Percentiles rank a stretch among this genome's conserved stretches.
phyloP scores from a whole-genome alignment of 1,140 invertebrate genomes.

The Trichonephila clavipes region DNA sequence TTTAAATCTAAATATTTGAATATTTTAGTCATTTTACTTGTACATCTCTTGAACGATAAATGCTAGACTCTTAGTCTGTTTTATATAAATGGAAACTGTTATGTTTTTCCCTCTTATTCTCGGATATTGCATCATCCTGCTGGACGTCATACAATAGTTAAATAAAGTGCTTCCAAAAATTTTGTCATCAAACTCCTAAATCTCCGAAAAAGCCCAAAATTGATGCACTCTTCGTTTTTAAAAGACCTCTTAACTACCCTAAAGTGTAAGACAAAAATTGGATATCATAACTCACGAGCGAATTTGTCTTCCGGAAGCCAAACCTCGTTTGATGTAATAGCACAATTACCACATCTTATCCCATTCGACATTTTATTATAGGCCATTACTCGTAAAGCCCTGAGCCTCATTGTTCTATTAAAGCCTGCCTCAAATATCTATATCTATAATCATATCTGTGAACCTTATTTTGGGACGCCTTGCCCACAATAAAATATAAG shows the following conservation, averaged over 20 bases:
- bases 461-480: slow-evolving; percentile 33
- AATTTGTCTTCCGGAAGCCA: slow-evolving; percentile 11
- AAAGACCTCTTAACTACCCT: background rate
- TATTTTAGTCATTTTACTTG: too few relatives aligned
- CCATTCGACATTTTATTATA: slow-evolving; percentile 67
- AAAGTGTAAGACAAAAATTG: slow-evolving; percentile 32
- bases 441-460: slow-evolving; percentile 69
- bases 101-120: too few relatives aligned
- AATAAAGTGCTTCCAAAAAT: background rate
- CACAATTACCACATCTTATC: slow-evolving; percentile 23
- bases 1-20: too few relatives aligned
- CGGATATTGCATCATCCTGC: too few relatives aligned
- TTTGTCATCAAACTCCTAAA: background rate
- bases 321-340: slow-evolving; percentile 41
- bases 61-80: too few relatives aligned
- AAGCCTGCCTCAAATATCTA: slow-evolving; percentile 46
- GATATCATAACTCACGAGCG: background rate
- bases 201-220: background rate
- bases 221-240: background rate
- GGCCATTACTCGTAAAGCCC: slow-evolving; percentile 36
- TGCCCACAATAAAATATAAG: slow-evolving; percentile 58
- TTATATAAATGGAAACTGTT: too few relatives aligned
- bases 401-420: slow-evolving; percentile 28
- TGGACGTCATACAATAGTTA: background rate
- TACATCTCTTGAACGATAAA: too few relatives aligned